A percentile compares a stretch with the other conserved stretches of the same genome.
Evolutionary conservation across 1,140 invertebrate genomes (phyloP).

Genomic region (Hormaphis cornu): DNA sequence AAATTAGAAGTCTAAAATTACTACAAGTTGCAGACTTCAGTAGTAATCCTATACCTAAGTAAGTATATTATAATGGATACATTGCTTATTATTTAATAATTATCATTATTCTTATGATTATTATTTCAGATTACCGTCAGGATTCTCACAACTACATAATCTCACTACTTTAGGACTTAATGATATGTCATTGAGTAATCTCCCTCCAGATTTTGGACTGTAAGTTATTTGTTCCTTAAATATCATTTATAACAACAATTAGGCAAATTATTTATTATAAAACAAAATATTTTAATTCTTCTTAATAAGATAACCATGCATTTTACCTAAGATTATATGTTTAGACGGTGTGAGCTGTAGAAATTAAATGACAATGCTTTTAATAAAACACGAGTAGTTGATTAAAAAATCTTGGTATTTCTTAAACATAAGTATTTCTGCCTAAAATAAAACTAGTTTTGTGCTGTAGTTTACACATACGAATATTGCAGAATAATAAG

Average conservation of each 20-base stretch:
- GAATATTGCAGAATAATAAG: too few species aligned
- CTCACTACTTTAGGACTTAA: conserved; percentile 91
- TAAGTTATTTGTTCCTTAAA: conserved; percentile 44
- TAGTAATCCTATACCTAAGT: conserved; percentile 87
- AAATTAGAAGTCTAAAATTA: conserved; percentile 85
- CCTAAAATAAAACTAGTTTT: too few species aligned
- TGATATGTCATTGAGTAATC: conserved; percentile 89
- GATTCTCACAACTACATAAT: conserved; percentile 87
- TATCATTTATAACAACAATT: neutral
- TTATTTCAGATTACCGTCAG: conserved; percentile 69
- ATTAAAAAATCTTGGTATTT: too few species aligned
- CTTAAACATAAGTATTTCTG: too few species aligned
- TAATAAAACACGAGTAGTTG: too few species aligned
- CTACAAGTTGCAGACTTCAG: conserved; percentile 93
- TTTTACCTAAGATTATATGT: too few species aligned
- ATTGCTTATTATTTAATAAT: neutral
- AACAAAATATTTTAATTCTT: neutral
- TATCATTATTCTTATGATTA: conserved; percentile 27
- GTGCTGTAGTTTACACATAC: too few species aligned
- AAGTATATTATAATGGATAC: conserved; percentile 35
- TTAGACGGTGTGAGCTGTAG: too few species aligned
- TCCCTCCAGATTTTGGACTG: conserved; percentile 93
- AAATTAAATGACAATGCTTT: too few species aligned
- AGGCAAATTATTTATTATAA: neutral
- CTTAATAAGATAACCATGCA: too few species aligned